phyloP scores from a whole-genome alignment of 2,797 vertebrate genomes.

The Channa striata region DNA sequence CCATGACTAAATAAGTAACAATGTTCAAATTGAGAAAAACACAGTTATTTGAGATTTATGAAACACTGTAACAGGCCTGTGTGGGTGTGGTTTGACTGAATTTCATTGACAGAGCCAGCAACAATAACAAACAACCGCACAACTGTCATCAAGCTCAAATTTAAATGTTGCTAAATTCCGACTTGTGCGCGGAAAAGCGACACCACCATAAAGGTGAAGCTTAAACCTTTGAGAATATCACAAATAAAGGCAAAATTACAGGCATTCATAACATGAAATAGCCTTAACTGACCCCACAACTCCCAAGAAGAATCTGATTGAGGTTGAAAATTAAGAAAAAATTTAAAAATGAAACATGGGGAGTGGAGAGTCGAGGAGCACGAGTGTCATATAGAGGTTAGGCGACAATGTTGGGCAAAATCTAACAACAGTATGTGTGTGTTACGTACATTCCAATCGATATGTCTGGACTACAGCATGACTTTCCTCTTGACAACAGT shows the following conservation, averaged over 20 bases:
- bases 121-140: background rate
- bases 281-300: background rate
- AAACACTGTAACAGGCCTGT: too few relatives aligned
- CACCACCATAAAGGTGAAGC: background rate
- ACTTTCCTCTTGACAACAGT: background rate
- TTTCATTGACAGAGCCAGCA: conserved; percentile 1
- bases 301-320: background rate
- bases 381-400: too few relatives aligned
- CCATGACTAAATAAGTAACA: background rate
- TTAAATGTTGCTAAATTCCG: conserved; percentile 1
- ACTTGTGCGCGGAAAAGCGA: conserved; percentile 13
- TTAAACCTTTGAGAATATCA: background rate
- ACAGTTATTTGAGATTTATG: background rate
- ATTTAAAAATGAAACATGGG: too few relatives aligned
- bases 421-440: background rate
- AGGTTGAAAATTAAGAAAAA: background rate
- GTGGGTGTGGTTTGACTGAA: conserved; percentile 6
- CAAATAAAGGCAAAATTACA: background rate
- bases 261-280: background rate
- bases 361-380: too few relatives aligned
- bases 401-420: too few relatives aligned
- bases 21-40: background rate
- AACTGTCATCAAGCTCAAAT: background rate
- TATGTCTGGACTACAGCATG: background rate
- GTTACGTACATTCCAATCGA: background rate